Conservation (phyloP, 2,113 vertebrate genomes). For the Ramphastos sulfuratus region DNA sequence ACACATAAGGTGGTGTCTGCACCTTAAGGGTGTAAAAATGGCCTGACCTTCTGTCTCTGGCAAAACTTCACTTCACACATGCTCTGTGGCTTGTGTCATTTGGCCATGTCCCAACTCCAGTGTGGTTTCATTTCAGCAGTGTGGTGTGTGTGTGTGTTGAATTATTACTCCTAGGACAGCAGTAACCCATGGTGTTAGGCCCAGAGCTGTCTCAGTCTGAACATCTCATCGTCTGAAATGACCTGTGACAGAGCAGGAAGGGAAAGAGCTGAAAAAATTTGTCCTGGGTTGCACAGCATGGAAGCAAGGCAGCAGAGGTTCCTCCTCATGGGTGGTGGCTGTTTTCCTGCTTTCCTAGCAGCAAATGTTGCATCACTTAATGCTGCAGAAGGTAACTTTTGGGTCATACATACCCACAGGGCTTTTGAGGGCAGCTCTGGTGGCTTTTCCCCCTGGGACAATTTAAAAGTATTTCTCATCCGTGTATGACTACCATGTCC, state of each 20-base stretch:
- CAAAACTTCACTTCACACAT: neutral
- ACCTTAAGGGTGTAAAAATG: neutral
- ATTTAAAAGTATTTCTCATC: neutral
- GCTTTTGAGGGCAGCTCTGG: neutral
- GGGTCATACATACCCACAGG: neutral
- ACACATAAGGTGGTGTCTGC: neutral
- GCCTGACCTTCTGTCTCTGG: neutral
- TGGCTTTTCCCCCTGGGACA: neutral
- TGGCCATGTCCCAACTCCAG: neutral
- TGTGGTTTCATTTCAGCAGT: neutral
- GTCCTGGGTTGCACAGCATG: rapidly evolving
- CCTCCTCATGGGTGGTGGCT: neutral
- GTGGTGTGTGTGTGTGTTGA: neutral
- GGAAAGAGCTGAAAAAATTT: neutral
- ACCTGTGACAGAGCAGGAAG: neutral
- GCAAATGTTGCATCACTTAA: neutral
- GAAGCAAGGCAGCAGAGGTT: neutral
- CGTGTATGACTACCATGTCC: neutral
- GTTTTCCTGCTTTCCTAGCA: neutral
- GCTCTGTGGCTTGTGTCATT: slow-evolving; percentile 23
- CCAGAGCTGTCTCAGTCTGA: neutral
- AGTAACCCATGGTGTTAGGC: neutral
- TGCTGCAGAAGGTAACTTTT: neutral
- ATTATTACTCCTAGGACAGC: neutral
- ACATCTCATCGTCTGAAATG: neutral